Evolutionary conservation across 2,797 vertebrate genomes (phyloP).

Genomic region (Neosilurus mollespiculum): DNA sequence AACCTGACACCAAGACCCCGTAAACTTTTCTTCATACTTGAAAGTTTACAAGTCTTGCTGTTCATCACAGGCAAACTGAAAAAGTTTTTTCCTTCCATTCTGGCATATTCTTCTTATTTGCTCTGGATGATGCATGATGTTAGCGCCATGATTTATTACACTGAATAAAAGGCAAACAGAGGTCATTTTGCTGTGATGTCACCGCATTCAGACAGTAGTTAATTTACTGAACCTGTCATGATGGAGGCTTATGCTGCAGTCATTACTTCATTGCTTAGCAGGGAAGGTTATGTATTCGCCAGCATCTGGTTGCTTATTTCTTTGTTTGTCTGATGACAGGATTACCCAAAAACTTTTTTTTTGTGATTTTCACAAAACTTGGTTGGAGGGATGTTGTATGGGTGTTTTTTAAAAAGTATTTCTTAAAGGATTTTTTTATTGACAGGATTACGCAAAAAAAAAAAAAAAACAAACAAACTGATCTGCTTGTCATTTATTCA

Average conservation of each 20-base stretch:
- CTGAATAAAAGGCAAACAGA: constrained; percentile 52
- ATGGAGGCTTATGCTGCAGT: constrained; percentile 69
- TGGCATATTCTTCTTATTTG: constrained; percentile 32
- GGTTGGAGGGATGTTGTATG: too few relatives aligned
- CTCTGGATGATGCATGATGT: constrained; percentile 1
- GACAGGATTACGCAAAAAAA: too few relatives aligned
- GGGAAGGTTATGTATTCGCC: too few relatives aligned
- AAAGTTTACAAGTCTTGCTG: background rate
- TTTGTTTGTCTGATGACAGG: too few relatives aligned
- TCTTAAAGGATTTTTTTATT: too few relatives aligned
- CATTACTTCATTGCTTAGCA: constrained; percentile 41
- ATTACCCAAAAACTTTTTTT: too few relatives aligned
- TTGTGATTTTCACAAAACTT: too few relatives aligned
- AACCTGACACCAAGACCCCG: background rate
- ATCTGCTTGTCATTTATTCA: too few relatives aligned
- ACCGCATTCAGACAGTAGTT: constrained; percentile 66
- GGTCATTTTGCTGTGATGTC: constrained; percentile 56
- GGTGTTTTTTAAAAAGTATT: too few relatives aligned
- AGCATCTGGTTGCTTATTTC: too few relatives aligned
- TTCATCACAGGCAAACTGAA: background rate
- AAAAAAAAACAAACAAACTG: too few relatives aligned
- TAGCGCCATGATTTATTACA: constrained; percentile 1
- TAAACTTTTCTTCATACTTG: background rate
- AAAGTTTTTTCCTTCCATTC: background rate
- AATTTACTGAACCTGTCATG: constrained; percentile 69